These are phyloP conservation scores for Drosophila nigricruria DNA, from an alignment of 2,888 invertebrate genomes.

Conservation along the genomic window DNA sequence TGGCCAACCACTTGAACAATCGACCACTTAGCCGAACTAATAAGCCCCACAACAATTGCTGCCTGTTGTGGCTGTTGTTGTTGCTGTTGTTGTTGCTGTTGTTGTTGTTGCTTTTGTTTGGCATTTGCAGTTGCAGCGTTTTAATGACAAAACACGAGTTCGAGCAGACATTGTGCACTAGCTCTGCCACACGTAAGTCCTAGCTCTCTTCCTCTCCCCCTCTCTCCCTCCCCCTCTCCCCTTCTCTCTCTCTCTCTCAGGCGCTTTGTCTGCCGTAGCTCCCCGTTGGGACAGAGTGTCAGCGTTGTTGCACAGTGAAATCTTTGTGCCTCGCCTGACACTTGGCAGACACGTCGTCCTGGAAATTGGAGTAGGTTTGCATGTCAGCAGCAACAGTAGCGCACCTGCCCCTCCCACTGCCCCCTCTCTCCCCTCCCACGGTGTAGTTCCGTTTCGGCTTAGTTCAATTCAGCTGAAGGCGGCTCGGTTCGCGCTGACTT, in stretches of 20 bases:
- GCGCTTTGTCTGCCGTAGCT: neutral
- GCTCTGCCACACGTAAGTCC: conserved; percentile 1
- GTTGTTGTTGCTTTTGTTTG: conserved; percentile 40
- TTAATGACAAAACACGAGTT: conserved; percentile 68
- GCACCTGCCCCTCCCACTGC: neutral
- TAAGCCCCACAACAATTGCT: conserved; percentile 49
- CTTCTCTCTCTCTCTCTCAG: neutral
- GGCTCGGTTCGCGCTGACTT: conserved; percentile 7
- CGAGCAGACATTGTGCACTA: conserved; percentile 1
- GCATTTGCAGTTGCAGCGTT: conserved; percentile 63
- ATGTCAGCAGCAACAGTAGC: conserved; percentile 59
- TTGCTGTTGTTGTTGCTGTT: neutral
- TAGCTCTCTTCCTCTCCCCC: neutral
- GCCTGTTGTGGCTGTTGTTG: conserved; percentile 18
- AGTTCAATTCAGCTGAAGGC: neutral
- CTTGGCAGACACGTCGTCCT: conserved; percentile 54
- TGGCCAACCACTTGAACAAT: conserved; percentile 26
- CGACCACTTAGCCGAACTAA: conserved; percentile 61
- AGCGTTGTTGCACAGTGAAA: conserved; percentile 60
- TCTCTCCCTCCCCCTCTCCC: neutral
- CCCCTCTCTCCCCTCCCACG: neutral
- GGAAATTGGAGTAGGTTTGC: conserved; percentile 77
- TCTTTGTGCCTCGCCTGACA: conserved; percentile 55
- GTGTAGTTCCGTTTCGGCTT: neutral
- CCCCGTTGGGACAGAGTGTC: conserved; percentile 48